These are phyloP conservation scores for Pogonocichla stellata DNA, from an alignment of 2,113 vertebrate genomes.

Conservation along the genomic window DNA sequence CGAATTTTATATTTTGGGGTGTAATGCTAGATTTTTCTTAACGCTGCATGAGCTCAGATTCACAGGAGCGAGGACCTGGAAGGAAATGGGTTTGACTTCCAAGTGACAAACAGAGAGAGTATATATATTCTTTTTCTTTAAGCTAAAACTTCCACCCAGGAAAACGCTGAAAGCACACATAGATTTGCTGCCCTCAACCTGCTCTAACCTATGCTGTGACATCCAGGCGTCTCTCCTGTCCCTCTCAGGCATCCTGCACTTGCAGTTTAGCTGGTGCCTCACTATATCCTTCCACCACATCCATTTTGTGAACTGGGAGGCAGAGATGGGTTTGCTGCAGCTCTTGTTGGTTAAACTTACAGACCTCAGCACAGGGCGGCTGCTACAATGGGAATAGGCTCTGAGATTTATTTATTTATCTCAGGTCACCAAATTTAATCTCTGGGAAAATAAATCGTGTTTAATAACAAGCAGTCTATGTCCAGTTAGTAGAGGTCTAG, in stretches of 20 bases:
- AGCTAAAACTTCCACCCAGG: not conserved
- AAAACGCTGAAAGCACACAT: fast-evolving
- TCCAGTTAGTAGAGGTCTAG: not conserved
- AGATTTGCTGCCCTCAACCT: not conserved
- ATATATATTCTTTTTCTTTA: not conserved
- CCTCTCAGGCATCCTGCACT: not conserved
- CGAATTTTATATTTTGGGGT: not conserved
- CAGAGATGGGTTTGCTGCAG: not conserved
- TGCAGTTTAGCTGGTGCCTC: not conserved
- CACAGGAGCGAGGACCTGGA: not conserved
- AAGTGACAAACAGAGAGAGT: not conserved
- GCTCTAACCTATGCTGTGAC: not conserved
- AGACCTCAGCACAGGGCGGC: not conserved
- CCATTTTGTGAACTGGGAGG: not conserved
- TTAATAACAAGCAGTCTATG: not conserved
- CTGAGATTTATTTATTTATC: not conserved
- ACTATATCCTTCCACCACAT: not conserved
- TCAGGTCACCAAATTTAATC: not conserved
- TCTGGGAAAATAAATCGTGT: not conserved
- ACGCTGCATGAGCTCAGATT: not conserved
- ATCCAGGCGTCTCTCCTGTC: not conserved
- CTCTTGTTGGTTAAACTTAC: not conserved
- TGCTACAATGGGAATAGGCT: not conserved
- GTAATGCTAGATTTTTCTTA: constrained; percentile 7
- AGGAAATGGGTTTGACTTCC: constrained; percentile 12